Evolutionary conservation across 2,888 invertebrate species (phyloP).

Genomic region (Cheilosia scutellata): DNA sequence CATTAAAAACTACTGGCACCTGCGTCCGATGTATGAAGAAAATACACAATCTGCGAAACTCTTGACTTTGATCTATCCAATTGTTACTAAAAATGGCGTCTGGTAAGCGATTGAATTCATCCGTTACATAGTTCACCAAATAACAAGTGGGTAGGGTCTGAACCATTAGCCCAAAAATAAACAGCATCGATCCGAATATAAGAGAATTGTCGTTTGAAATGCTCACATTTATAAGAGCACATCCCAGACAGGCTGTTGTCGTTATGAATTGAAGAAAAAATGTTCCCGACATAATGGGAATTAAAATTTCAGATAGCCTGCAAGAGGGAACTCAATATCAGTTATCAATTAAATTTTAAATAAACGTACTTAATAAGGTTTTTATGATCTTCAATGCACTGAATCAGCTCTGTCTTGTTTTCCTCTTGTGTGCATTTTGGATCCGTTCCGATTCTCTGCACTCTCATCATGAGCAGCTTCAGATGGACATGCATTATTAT

Average conservation of each 20-base stretch:
- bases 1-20: conserved; percentile 78
- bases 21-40: conserved; percentile 79
- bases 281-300: conserved; percentile 78
- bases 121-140: conserved; percentile 78
- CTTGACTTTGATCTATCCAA: conserved; percentile 77
- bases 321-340: background rate
- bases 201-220: conserved; percentile 77
- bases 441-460: conserved; percentile 76
- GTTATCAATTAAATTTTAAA: background rate
- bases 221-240: conserved; percentile 78
- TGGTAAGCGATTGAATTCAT: conserved; percentile 77
- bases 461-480: conserved; percentile 76
- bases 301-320: conserved; percentile 66
- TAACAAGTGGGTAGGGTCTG: conserved; percentile 79
- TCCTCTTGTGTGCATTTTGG: conserved; percentile 60
- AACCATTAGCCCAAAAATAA: conserved; percentile 77
- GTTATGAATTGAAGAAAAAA: conserved; percentile 79
- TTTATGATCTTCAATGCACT: conserved; percentile 79
- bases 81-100: conserved; percentile 79
- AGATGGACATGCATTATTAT: conserved; percentile 78
- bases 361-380: conserved; percentile 77
- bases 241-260: conserved; percentile 78
- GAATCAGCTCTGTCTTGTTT: conserved; percentile 76
- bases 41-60: conserved; percentile 76
- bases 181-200: conserved; percentile 76